phyloP scores from a whole-genome alignment of 1,140 invertebrate genomes.

The Copidosoma floridanum region DNA sequence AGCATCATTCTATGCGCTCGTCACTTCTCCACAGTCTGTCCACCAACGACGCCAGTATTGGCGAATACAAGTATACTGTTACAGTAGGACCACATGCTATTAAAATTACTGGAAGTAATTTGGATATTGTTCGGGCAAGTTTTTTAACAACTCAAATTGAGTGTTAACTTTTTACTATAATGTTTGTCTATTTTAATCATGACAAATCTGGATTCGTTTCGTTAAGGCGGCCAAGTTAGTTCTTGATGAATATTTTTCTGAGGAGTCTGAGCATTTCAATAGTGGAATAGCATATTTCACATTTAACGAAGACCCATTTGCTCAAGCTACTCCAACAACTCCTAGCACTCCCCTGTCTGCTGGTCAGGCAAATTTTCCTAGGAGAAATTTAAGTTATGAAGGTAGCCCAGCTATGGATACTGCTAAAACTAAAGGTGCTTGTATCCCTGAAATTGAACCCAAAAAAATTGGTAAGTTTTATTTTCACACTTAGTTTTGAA shows the following conservation, averaged over 20 bases:
- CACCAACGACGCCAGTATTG: conserved; percentile 77
- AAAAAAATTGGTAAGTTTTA: conserved; percentile 39
- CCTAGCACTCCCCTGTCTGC: conserved; percentile 31
- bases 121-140: conserved; percentile 78
- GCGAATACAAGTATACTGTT: conserved; percentile 85
- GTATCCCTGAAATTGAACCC: conserved; percentile 30
- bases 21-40: conserved; percentile 75
- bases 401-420: conserved; percentile 40
- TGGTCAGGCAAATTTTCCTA: conserved; percentile 38
- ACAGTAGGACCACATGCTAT: conserved; percentile 75
- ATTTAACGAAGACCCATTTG: conserved; percentile 49
- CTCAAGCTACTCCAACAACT: conserved; percentile 37
- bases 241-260: conserved; percentile 78
- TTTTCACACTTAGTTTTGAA: too few species aligned
- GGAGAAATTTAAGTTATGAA: conserved; percentile 43
- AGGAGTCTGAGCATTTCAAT: conserved; percentile 58
- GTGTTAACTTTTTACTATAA: conserved; percentile 9
- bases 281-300: conserved; percentile 56
- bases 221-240: conserved; percentile 79
- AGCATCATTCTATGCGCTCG: conserved; percentile 41
- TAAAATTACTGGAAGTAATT: conserved; percentile 79
- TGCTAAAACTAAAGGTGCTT: conserved; percentile 35
- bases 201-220: conserved; percentile 15
- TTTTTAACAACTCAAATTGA: conserved; percentile 13
- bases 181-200: too few species aligned